Base-by-base conservation (phyloP, 2,888 invertebrate species). In the Calameuta pallipes region DNA sequence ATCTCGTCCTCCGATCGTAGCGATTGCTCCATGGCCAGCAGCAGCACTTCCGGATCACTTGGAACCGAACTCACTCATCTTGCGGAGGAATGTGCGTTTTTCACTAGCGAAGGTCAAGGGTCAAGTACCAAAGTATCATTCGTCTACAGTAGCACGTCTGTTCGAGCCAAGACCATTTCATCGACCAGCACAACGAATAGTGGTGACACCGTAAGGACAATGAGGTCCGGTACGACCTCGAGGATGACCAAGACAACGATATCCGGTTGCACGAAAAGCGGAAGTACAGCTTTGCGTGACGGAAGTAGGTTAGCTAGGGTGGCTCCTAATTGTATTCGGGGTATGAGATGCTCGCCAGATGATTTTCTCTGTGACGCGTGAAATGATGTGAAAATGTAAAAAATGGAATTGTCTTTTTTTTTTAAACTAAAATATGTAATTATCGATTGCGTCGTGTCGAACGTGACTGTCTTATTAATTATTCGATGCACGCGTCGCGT, bases 281-380 rank as follows among this genome's bases (percentile, higher is more conserved):
- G 56, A 56, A 56, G 56, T 56, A 56, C 56, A 9, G 56, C 56
- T 71, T 11, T 35, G 69, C 69, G 30, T 12, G 31, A 33, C 71
- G 13, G 31, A 34, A 31, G 33, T 31, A 71, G 71, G 12, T 23
- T 31, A 6, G 13, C 6, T 34, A 71, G 71, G 31, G 33, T 34
- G 1, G 74, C 41, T 9, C 76, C 77, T 73, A 23, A 75, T 71
- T 70, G 80, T 69, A 76, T 81, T 12, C 80, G 81, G 9, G 87
- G 86, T 1, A 82, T 87, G 80, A 83, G 83, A 69, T 84, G 86
- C 15, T 83, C 86, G n/a, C 87, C 87, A 3, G 86, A 87, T 37
- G 86, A 87, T 73, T 87, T 87, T 70, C 78, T 83, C 73, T 81
- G 81, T 34, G 85, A 87, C 75, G 85, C 84, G 74, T 87, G 86